These are phyloP conservation scores for Aphis gossypii DNA, from an alignment of 1,140 invertebrate species.

Conservation along the genomic window DNA sequence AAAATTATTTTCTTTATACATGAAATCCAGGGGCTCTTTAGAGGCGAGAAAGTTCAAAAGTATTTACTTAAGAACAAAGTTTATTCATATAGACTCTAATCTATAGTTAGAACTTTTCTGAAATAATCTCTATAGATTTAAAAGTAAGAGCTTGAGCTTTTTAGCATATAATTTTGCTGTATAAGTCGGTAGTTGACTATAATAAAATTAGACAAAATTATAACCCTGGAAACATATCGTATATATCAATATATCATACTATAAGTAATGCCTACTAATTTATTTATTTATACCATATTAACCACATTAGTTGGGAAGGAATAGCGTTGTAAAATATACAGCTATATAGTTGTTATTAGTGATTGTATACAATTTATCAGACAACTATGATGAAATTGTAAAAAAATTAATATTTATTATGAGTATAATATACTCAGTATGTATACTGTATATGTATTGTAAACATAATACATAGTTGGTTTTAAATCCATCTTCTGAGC, in stretches of 20 bases:
- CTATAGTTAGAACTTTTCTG: not conserved
- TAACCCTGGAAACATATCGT: not conserved
- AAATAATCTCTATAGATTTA: not conserved
- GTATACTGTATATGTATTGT: too few relatives aligned
- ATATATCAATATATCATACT: too few relatives aligned
- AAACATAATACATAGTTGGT: not conserved
- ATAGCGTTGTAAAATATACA: not conserved
- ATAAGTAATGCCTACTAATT: not conserved
- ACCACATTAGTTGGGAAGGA: not conserved
- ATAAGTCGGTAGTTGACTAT: not conserved
- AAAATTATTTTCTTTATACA: not conserved
- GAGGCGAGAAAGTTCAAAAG: not conserved
- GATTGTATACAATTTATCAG: not conserved
- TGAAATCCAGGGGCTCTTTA: not conserved
- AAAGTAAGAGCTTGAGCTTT: not conserved
- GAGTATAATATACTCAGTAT: not conserved
- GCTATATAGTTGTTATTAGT: too few relatives aligned
- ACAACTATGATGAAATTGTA: not conserved
- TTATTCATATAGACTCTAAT: not conserved
- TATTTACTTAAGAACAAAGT: conserved; percentile 17
- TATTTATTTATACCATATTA: not conserved
- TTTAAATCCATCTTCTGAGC: not conserved
- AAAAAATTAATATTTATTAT: not conserved
- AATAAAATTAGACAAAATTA: not conserved
- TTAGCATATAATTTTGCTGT: not conserved